A percentile compares a stretch with the other conserved stretches of the same genome.
These are phyloP conservation scores for Notamacropus eugenii DNA, from an alignment of 2,797 vertebrate genomes.

Conservation along the genomic window DNA sequence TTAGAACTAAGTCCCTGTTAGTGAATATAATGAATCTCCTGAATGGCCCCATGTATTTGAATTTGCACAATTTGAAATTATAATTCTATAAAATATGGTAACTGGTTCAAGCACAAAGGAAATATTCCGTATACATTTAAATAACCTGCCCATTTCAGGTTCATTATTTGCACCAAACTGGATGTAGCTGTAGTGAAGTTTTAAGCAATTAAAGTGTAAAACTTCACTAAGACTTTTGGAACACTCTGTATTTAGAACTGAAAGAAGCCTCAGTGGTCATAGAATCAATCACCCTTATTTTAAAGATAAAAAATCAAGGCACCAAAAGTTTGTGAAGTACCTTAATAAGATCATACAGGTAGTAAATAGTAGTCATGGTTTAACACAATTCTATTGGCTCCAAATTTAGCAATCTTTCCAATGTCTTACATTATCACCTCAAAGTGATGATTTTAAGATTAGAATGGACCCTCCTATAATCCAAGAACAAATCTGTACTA, in stretches of 20 bases:
- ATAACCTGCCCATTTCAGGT: not conserved
- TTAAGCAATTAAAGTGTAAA: not conserved
- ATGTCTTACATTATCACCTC: not conserved
- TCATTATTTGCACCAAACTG: not conserved
- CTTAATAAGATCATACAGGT: not conserved
- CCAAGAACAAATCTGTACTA: not conserved
- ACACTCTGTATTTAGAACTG: not conserved
- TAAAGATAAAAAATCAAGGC: not conserved
- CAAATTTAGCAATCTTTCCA: not conserved
- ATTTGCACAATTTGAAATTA: not conserved
- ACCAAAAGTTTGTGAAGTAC: not conserved
- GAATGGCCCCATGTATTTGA: not conserved
- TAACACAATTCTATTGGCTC: not conserved
- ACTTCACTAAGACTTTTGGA: not conserved
- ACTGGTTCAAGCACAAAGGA: not conserved
- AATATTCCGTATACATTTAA: not conserved
- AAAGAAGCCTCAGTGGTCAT: not conserved
- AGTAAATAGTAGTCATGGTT: not conserved
- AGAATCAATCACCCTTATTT: not conserved
- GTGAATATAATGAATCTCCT: not conserved
- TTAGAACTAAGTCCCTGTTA: not conserved
- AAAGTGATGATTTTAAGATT: not conserved
- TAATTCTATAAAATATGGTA: not conserved
- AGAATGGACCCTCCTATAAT: not conserved
- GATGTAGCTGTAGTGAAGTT: not conserved